Conservation (phyloP, 2,888 invertebrate genomes). For the Drosophila mayaguana region DNA sequence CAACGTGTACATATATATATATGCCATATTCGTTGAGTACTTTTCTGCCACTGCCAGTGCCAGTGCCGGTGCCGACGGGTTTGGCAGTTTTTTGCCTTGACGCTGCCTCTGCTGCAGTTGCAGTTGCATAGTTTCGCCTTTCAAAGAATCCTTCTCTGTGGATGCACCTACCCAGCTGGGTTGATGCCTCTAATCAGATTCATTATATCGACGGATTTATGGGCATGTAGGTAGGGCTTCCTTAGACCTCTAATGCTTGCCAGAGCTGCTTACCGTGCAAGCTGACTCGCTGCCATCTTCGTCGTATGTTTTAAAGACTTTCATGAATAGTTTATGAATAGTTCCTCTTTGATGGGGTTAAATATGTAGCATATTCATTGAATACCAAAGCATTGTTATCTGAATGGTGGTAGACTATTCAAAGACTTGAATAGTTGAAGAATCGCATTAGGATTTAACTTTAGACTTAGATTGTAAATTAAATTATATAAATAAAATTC, state of each 20-base stretch:
- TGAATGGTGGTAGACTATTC: neutral
- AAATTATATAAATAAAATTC: too few relatives aligned
- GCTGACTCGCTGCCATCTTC: too few relatives aligned
- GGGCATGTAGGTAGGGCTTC: conserved; percentile 63
- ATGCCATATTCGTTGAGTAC: conserved; percentile 43
- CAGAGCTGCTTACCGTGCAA: conserved; percentile 10
- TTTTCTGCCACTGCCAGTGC: neutral
- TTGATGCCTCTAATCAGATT: conserved; percentile 60
- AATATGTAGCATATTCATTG: neutral
- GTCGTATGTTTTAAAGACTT: too few relatives aligned
- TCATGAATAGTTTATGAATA: neutral
- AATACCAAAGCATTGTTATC: neutral
- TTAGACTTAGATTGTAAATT: too few relatives aligned
- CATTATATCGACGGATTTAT: conserved; percentile 81
- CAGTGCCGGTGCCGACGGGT: conserved; percentile 32
- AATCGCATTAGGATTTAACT: too few relatives aligned
- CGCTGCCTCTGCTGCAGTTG: conserved; percentile 16
- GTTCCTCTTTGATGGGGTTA: neutral
- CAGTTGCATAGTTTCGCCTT: conserved; percentile 37
- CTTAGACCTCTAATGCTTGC: conserved; percentile 55
- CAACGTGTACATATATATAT: conserved; percentile 11
- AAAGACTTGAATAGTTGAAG: too few relatives aligned
- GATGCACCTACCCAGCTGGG: neutral
- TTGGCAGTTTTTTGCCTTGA: conserved; percentile 8
- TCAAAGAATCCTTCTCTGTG: neutral